A percentile compares a stretch with the other conserved stretches of the same genome.
phyloP scores from a whole-genome alignment of 2,113 vertebrate species.

The Ictalurus punctatus region DNA sequence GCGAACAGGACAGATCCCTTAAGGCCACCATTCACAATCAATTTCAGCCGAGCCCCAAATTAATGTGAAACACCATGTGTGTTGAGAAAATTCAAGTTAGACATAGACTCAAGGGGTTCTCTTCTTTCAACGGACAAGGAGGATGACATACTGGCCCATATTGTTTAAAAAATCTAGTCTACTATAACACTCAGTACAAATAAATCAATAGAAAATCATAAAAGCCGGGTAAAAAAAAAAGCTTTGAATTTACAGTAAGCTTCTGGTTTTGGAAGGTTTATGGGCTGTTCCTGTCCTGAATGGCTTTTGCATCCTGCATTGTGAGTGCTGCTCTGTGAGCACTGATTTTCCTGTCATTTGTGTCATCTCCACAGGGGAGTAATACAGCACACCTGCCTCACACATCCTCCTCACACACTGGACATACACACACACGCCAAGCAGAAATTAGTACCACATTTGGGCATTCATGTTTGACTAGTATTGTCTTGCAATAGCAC shows the following conservation, averaged over 20 bases:
- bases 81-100: conserved; percentile 29
- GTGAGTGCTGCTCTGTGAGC: conserved; percentile 31
- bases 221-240: conserved; percentile 11
- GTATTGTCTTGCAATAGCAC: conserved; percentile 1
- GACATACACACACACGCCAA: background rate
- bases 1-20: conserved; percentile 21
- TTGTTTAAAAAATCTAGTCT: conserved; percentile 4
- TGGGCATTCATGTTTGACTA: background rate
- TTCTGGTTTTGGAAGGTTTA: conserved; percentile 32
- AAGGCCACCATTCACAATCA: conserved; percentile 18
- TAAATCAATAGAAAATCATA: background rate
- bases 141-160: background rate
- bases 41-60: background rate
- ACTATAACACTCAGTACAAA: background rate
- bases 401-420: conserved; percentile 45
- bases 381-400: conserved; percentile 50
- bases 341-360: conserved; percentile 47
- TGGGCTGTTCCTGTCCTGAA: conserved; percentile 46
- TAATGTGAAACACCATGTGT: conserved; percentile 20
- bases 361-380: conserved; percentile 48
- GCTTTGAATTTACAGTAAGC: conserved; percentile 27
- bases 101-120: conserved; percentile 11
- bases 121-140: background rate
- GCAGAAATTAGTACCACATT: conserved; percentile 12
- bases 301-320: conserved; percentile 51